A percentile compares a stretch with the other conserved stretches of the same genome.
phyloP scores from a whole-genome alignment of 2,797 vertebrate genomes.

The Pogonophryne albipinna region DNA sequence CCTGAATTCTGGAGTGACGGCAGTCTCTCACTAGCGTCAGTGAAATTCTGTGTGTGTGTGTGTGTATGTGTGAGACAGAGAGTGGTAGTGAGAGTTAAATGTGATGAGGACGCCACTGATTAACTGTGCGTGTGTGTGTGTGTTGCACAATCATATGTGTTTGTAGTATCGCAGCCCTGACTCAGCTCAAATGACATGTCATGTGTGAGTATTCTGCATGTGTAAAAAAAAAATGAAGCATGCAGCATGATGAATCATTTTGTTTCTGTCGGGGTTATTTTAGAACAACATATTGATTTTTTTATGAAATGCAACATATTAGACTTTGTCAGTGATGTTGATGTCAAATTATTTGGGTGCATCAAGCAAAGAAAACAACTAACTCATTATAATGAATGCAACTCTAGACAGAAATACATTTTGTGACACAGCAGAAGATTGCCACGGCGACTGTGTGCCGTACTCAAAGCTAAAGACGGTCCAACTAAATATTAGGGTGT shows the following conservation, averaged over 20 bases:
- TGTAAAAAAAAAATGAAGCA: not conserved
- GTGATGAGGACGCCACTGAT: too few species aligned
- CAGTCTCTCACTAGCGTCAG: slow-evolving; percentile 36
- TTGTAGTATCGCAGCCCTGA: not conserved
- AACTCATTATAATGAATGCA: too few species aligned
- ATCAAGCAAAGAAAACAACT: too few species aligned
- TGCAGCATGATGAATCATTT: not conserved
- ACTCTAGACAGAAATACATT: too few species aligned
- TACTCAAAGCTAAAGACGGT: too few species aligned
- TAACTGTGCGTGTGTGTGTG: not conserved
- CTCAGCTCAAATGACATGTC: not conserved
- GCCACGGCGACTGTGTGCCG: too few species aligned
- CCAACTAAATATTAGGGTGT: too few species aligned
- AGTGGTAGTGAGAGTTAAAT: too few species aligned
- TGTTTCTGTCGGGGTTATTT: not conserved
- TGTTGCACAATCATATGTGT: not conserved
- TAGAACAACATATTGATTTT: not conserved
- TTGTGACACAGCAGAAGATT: too few species aligned
- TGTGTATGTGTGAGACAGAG: slow-evolving; percentile 14
- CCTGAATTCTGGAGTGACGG: slow-evolving; percentile 43
- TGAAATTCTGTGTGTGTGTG: slow-evolving; percentile 35
- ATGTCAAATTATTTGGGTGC: too few species aligned
- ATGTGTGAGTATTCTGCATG: not conserved
- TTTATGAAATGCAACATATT: not conserved
- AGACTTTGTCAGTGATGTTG: not conserved